phyloP scores from a whole-genome alignment of 35 echinoderm and acorn worm genomes.

The Holothuria glaberrima region DNA sequence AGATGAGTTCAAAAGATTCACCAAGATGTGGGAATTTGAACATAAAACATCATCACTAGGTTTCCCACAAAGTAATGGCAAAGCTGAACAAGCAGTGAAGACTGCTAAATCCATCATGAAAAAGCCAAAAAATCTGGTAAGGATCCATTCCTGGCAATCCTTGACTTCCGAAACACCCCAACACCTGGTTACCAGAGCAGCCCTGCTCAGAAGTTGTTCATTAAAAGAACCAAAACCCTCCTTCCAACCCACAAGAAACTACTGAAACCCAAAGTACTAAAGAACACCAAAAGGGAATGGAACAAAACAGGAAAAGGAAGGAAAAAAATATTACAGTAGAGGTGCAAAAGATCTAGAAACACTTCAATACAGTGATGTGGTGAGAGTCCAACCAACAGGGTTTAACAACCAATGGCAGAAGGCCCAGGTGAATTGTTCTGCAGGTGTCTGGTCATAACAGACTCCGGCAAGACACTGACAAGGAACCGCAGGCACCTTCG shows the following conservation, averaged over 20 bases:
- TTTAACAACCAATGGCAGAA: no score
- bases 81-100: conserved; percentile 32
- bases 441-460: no score
- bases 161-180: conserved; percentile 47
- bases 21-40: conserved; percentile 29
- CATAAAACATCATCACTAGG: conserved; percentile 28
- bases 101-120: not conserved
- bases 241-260: not conserved
- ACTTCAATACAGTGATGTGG: no score
- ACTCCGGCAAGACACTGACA: no score
- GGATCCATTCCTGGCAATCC: conserved; percentile 42
- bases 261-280: no score
- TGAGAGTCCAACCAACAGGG: no score
- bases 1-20: conserved; percentile 35
- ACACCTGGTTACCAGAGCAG: not conserved
- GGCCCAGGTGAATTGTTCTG: no score
- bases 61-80: conserved; percentile 51
- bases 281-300: no score
- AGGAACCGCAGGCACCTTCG: no score
- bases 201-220: not conserved
- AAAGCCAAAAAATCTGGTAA: conserved; percentile 11
- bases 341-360: no score
- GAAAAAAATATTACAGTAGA: no score
- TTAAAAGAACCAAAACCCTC: not conserved
- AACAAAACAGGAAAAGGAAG: no score